Conservation (phyloP, 2,888 invertebrate genomes). For the Mimachlamys varia region DNA sequence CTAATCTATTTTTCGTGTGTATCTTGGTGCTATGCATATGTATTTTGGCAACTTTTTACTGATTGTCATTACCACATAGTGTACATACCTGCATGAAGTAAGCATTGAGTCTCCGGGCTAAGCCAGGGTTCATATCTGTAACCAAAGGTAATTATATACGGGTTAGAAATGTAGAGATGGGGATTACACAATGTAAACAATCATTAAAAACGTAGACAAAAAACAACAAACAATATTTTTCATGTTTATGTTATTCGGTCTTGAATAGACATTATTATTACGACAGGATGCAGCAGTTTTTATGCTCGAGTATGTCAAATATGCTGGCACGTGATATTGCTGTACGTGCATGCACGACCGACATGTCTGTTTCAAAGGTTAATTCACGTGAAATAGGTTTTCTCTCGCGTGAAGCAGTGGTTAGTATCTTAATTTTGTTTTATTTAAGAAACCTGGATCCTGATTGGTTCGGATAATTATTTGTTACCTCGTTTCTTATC, state of each 20-base stretch:
- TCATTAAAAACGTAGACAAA: background rate
- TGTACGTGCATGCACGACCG: background rate
- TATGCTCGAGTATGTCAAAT: background rate
- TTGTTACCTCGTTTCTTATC: background rate
- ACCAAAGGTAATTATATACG: background rate
- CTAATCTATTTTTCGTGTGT: background rate
- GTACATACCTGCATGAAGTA: background rate
- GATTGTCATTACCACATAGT: background rate
- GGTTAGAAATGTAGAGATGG: background rate
- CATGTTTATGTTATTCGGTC: background rate
- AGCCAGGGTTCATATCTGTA: conserved; percentile 23
- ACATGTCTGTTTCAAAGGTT: background rate
- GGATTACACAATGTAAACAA: background rate
- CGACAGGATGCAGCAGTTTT: background rate
- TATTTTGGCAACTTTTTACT: background rate
- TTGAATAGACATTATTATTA: background rate
- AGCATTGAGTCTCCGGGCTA: conserved; percentile 8
- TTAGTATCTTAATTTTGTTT: background rate
- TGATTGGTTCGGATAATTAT: background rate
- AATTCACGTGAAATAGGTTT: background rate
- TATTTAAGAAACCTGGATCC: background rate
- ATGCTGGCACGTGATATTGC: background rate
- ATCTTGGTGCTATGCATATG: background rate
- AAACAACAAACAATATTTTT: background rate
- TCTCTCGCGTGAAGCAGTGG: background rate